These are phyloP conservation scores for Charanyca ferruginea DNA, from an alignment of 2,888 invertebrate species.

Conservation along the genomic window DNA sequence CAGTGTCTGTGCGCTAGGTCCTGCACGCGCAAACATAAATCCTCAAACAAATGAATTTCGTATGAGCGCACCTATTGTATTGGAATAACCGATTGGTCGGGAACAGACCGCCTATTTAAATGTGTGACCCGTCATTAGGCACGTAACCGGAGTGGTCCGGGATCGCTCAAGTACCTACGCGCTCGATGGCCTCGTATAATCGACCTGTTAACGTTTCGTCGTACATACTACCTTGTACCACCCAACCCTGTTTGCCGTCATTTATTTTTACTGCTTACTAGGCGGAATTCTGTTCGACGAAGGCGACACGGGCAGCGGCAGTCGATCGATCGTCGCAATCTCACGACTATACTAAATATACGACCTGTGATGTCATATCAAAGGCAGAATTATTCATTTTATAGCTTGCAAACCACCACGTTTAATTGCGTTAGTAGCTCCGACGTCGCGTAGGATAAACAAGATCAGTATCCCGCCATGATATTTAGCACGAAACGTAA, in stretches of 20 bases:
- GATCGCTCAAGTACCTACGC: conserved; percentile 75
- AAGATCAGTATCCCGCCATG: conserved; percentile 43
- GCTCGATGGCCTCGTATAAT: conserved; percentile 86
- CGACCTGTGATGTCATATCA: conserved; percentile 46
- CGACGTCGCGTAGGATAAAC: conserved; percentile 45
- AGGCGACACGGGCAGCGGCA: conserved; percentile 48
- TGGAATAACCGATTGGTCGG: conserved; percentile 78
- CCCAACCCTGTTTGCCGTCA: conserved; percentile 75
- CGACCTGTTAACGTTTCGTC: conserved; percentile 86
- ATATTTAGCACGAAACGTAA: conserved; percentile 57
- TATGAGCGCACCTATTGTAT: conserved; percentile 74
- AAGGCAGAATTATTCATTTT: conserved; percentile 46
- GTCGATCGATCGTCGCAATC: conserved; percentile 57
- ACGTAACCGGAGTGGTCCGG: conserved; percentile 74
- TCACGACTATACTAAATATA: conserved; percentile 40
- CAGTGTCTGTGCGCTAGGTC: conserved; percentile 2
- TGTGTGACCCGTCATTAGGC: conserved; percentile 89
- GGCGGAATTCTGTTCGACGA: conserved; percentile 69
- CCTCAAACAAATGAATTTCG: conserved; percentile 74
- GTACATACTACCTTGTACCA: conserved; percentile 67
- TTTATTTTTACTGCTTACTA: conserved; percentile 82
- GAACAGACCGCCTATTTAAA: conserved; percentile 86
- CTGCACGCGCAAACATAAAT: conserved; percentile 58
- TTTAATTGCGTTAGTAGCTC: conserved; percentile 56
- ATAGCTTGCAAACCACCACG: conserved; percentile 27